These are phyloP conservation scores for Bilobella aurantiaca DNA, from an alignment of 1,140 invertebrate genomes.

Conservation along the genomic window DNA sequence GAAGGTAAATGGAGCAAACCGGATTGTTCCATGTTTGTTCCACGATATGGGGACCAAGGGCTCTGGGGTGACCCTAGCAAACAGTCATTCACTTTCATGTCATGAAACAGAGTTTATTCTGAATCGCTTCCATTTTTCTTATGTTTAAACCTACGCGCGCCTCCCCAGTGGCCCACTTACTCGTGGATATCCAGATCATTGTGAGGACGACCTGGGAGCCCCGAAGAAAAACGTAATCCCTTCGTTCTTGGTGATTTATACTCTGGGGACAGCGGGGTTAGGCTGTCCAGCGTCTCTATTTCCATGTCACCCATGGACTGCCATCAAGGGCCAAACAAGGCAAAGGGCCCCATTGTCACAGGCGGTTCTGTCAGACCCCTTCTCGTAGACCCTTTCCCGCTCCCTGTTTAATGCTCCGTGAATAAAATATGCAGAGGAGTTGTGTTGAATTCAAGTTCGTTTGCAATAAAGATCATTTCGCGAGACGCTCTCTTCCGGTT, in stretches of 20 bases:
- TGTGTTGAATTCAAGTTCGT: background rate
- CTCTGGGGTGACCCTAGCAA: background rate
- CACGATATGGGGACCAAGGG: background rate
- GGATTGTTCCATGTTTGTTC: background rate
- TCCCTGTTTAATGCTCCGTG: conserved; percentile 18
- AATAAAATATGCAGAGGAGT: conserved; percentile 6
- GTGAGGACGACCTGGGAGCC: background rate
- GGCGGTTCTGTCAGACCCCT: too few relatives aligned
- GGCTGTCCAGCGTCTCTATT: background rate
- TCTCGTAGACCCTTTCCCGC: background rate
- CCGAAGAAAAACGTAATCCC: background rate
- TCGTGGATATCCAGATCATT: too few relatives aligned
- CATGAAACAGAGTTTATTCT: background rate
- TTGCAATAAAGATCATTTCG: background rate
- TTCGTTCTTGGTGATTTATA: background rate
- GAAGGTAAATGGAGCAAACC: too few relatives aligned
- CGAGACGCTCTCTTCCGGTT: background rate
- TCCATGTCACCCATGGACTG: background rate
- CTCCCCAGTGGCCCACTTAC: too few relatives aligned
- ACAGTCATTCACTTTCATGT: background rate
- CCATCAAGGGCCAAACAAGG: background rate
- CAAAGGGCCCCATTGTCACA: too few relatives aligned
- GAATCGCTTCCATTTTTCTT: background rate
- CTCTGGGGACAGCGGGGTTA: background rate
- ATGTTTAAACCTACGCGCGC: too few relatives aligned